Base-by-base conservation (phyloP, 2,113 vertebrate genomes). In the Panthera leo region DNA sequence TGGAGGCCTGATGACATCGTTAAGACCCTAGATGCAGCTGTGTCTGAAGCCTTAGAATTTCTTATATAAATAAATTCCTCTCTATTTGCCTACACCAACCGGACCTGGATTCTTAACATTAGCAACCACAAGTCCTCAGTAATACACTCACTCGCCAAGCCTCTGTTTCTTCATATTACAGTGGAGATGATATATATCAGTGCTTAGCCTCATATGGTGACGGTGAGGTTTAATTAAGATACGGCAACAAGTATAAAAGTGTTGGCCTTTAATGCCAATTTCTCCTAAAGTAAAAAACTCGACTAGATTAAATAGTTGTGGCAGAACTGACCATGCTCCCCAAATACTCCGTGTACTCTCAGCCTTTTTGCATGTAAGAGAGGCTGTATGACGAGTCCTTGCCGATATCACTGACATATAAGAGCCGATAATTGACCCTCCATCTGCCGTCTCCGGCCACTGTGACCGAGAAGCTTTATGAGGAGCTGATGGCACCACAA, bases 401-500 rank as follows among this genome's bases (percentile, higher is more conserved):
- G 36, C 18, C 25, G 48, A 25, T 1, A 0, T 6, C 4, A 14
- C 53, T 1, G 34, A 23, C 34, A 29, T 0, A 15, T 18, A 15
- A 87, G 45, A 73, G 23, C 48, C 75, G 36, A 31, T 16, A 1
- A 29, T 16, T 39, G 39, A 83, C 27, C 48, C 34, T 83, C 36
- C 67, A 10, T 21, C 34, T 45, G 73, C 79, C 42, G 6, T 55
- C 65, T 80, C 45, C 48, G 53, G 11, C 68, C 39, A 27, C 2
- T 14, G 45, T 9, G 67, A 76, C 58, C 75, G 25, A 34, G 75
- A 11, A 87, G 31, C 36, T n/a, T 36, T 16, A 8, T 1, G 3
- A 88, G 45, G 67, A 39, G 36, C 6, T 4, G 10, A 39, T 2
- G 19, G 14, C 25, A 2, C 16, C 16, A 12, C 6, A 36, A 55